Conservation (phyloP, 2,888 invertebrate species). For the Leucophora obtusa region DNA sequence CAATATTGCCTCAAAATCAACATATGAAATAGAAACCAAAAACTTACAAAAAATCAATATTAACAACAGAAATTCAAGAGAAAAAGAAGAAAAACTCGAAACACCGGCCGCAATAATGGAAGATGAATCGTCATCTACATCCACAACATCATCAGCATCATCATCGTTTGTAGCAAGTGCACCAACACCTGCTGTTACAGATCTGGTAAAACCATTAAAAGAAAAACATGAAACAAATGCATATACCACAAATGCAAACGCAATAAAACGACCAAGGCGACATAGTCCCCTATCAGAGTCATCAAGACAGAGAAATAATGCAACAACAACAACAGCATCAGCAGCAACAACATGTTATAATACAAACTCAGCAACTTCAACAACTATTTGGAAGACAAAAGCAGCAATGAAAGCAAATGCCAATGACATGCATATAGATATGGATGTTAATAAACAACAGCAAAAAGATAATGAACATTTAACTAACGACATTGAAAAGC, state of each 20-base stretch:
- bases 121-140: constrained; percentile 44
- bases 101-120: constrained; percentile 4
- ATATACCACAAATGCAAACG: constrained; percentile 16
- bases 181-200: constrained; percentile 40
- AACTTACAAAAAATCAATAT: constrained; percentile 4
- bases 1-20: constrained; percentile 9
- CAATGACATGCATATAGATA: constrained; percentile 44
- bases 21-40: constrained; percentile 33
- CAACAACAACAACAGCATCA: not conserved
- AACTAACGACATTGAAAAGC: constrained; percentile 9
- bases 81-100: not conserved
- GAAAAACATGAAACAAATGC: not conserved
- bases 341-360: not conserved
- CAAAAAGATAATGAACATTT: constrained; percentile 12
- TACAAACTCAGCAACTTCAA: not conserved
- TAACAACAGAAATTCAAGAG: not conserved
- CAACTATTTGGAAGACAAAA: constrained; percentile 55
- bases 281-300: not conserved
- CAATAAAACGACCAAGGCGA: constrained; percentile 9
- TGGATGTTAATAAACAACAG: constrained; percentile 34
- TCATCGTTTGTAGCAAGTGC: constrained; percentile 28
- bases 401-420: constrained; percentile 61
- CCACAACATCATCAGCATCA: constrained; percentile 28
- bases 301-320: constrained; percentile 27
- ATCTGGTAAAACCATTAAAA: constrained; percentile 29